Evolutionary conservation across 2,797 vertebrate species (phyloP).

Genomic region (Spondyliosoma cantharus): DNA sequence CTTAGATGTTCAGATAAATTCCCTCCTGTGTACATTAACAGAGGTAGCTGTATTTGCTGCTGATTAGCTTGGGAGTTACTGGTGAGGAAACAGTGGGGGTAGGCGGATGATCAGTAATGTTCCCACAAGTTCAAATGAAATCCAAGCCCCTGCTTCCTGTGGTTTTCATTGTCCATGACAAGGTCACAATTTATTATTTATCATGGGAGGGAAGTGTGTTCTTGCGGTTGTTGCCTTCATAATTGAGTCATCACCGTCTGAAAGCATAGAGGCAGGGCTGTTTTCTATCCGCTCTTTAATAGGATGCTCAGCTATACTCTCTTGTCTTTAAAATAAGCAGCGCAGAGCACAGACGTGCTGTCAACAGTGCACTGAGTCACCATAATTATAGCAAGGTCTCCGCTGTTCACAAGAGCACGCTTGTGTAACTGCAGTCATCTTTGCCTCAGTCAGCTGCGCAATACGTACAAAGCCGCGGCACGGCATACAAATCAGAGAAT

Average conservation of each 20-base stretch:
- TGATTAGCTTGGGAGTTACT: constrained; percentile 7
- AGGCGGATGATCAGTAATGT: constrained; percentile 32
- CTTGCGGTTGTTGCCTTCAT: constrained; percentile 59
- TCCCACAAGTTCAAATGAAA: constrained; percentile 65
- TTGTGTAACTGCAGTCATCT: constrained; percentile 65
- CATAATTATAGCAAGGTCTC: constrained; percentile 66
- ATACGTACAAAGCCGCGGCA: constrained; percentile 33
- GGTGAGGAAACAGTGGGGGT: constrained; percentile 2
- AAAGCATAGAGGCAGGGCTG: constrained; percentile 53
- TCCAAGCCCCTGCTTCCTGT: constrained; percentile 62
- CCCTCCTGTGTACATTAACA: not conserved
- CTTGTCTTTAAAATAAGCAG: constrained; percentile 64
- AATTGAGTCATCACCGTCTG: constrained; percentile 65
- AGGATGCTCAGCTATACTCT: constrained; percentile 38
- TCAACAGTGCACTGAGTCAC: constrained; percentile 67
- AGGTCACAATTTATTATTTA: constrained; percentile 80
- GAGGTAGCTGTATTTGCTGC: constrained; percentile 18
- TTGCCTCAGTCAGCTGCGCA: constrained; percentile 56
- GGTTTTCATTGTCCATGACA: constrained; percentile 67
- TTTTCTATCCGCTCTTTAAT: constrained; percentile 58
- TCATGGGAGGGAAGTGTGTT: constrained; percentile 64
- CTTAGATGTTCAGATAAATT: not conserved
- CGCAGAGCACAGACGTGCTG: constrained; percentile 48
- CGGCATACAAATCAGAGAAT: constrained; percentile 34
- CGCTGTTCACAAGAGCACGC: constrained; percentile 56